These are phyloP conservation scores for Prolemur simus DNA, from an alignment of 2,113 vertebrate species.

Conservation along the genomic window DNA sequence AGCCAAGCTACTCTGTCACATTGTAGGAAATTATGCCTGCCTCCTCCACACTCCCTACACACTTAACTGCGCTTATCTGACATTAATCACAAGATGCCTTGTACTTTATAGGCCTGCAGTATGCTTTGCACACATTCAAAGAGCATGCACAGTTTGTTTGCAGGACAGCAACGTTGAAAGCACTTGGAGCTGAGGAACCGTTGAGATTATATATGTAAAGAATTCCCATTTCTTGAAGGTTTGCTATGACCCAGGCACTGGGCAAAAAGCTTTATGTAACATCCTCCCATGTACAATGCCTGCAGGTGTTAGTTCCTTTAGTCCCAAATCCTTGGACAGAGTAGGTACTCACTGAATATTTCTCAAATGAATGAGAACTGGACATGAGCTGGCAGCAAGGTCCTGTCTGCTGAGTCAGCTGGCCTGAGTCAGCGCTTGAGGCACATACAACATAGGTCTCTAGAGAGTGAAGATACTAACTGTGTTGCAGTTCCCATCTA, in stretches of 20 bases:
- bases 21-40: not conserved
- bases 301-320: not conserved
- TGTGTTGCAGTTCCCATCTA: not conserved
- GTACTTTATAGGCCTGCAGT: not conserved
- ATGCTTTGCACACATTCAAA: not conserved
- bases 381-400: slow-evolving; percentile 40
- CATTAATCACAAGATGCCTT: not conserved
- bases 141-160: not conserved
- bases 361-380: slow-evolving; percentile 54
- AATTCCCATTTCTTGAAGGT: not conserved
- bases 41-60: not conserved
- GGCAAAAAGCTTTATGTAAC: slow-evolving; percentile 4
- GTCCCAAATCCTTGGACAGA: not conserved
- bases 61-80: not conserved
- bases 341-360: slow-evolving; percentile 38
- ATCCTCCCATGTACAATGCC: not conserved
- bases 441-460: not conserved
- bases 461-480: slow-evolving; percentile 42
- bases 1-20: not conserved
- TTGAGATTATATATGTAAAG: not conserved
- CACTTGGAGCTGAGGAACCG: not conserved
- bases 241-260: not conserved
- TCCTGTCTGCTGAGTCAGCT: slow-evolving; percentile 50
- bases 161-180: not conserved
- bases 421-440: slow-evolving; percentile 32